Conservation (phyloP, 2,113 vertebrate genomes). For the Lycocorax pyrrhopterus region DNA sequence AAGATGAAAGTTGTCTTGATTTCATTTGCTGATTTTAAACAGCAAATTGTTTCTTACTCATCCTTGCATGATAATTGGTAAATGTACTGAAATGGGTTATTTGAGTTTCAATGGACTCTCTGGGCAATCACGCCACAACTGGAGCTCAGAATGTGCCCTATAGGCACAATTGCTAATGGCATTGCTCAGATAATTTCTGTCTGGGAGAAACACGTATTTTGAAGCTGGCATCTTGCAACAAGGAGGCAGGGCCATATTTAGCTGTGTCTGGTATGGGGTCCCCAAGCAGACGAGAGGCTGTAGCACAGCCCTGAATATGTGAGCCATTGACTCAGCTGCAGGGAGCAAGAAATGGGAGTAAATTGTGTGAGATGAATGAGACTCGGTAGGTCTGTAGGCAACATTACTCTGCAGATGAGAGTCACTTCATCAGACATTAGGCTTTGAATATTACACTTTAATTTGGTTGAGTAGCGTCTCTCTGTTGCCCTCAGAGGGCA, state of each 20-base stretch:
- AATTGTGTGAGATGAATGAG: slow-evolving; percentile 39
- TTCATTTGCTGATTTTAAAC: slow-evolving; percentile 49
- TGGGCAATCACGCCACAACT: background rate
- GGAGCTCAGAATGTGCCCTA: slow-evolving; percentile 42
- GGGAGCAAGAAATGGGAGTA: slow-evolving; percentile 15
- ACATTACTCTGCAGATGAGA: slow-evolving; percentile 46
- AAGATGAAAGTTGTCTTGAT: slow-evolving; percentile 52
- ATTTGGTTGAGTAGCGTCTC: slow-evolving; percentile 30
- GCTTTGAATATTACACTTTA: slow-evolving; percentile 53
- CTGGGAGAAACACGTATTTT: slow-evolving; percentile 1
- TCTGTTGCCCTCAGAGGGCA: slow-evolving; percentile 19
- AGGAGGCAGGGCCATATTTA: background rate
- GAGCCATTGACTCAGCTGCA: slow-evolving; percentile 22
- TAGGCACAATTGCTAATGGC: slow-evolving; percentile 24
- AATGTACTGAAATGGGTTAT: slow-evolving; percentile 57
- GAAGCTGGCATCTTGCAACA: background rate
- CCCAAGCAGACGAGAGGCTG: background rate
- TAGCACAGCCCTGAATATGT: background rate
- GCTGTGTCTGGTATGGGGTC: background rate
- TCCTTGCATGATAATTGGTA: slow-evolving; percentile 51
- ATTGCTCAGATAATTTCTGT: slow-evolving; percentile 46
- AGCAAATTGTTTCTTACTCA: slow-evolving; percentile 48
- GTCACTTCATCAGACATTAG: slow-evolving; percentile 48
- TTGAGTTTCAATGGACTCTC: slow-evolving; percentile 43
- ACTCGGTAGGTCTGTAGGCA: slow-evolving; percentile 8